Evolutionary conservation across 37 sponge, comb jelly and placozoan genomes (phyloP).

Genomic region (Beroe ovata): DNA sequence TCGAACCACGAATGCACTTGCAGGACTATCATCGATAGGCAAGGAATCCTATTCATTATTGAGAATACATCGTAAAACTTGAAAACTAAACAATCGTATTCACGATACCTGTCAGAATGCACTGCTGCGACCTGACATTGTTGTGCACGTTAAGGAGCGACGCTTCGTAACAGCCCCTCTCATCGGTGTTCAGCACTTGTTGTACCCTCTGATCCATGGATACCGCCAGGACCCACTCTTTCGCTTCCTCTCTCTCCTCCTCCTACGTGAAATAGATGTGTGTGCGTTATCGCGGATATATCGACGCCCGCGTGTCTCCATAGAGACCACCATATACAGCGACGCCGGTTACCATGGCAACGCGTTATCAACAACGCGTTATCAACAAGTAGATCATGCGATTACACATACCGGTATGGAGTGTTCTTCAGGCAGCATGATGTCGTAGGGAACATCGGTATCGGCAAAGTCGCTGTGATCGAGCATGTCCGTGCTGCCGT

Average conservation of each 20-base stretch:
- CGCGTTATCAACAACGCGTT: not conserved
- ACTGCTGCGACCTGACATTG: slow-evolving; percentile 77
- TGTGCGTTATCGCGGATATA: no score
- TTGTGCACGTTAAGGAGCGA: slow-evolving; percentile 80
- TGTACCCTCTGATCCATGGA: slow-evolving; percentile 87
- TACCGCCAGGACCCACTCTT: slow-evolving; percentile 99
- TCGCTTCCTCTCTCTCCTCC: slow-evolving; percentile 90
- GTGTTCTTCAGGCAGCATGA: slow-evolving; percentile 86
- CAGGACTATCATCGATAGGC: no score
- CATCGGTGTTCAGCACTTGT: slow-evolving; percentile 78
- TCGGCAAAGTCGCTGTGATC: slow-evolving; percentile 91
- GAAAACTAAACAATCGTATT: no score
- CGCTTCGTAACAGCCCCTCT: slow-evolving; percentile 86
- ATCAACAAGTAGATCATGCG: not conserved
- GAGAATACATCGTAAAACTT: no score
- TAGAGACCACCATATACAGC: not conserved
- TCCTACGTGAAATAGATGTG: no score
- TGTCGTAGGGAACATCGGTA: slow-evolving; percentile 96
- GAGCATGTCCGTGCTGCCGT: slow-evolving; percentile 87
- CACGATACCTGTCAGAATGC: slow-evolving; percentile 81
- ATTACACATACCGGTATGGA: slow-evolving; percentile 75
- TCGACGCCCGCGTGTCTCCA: no score
- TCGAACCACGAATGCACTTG: no score
- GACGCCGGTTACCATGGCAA: not conserved
- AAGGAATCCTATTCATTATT: no score